Evolutionary conservation across 2,888 invertebrate species (phyloP).

Genomic region (Lochmaea capreae): DNA sequence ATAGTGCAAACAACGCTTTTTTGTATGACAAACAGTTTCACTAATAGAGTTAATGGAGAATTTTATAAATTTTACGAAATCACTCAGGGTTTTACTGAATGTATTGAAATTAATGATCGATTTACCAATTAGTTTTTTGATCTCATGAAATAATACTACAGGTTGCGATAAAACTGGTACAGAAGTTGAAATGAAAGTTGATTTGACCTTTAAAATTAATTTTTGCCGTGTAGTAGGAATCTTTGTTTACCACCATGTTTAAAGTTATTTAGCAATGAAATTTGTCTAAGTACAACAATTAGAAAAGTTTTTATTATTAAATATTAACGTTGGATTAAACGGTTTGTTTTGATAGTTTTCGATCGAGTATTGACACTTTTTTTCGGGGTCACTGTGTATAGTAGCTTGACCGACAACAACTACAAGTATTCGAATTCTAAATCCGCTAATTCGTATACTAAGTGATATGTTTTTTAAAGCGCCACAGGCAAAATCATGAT

Average conservation of each 20-base stretch:
- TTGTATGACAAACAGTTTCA: background rate
- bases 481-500: slow-evolving; percentile 36
- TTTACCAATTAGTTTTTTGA: slow-evolving; percentile 11
- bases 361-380: background rate
- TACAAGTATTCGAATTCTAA: background rate
- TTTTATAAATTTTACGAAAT: slow-evolving; percentile 3
- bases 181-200: slow-evolving; percentile 18
- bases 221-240: background rate
- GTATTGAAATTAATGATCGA: slow-evolving; percentile 18
- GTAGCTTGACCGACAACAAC: slow-evolving; percentile 6
- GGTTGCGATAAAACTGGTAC: slow-evolving; percentile 9
- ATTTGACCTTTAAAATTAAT: slow-evolving; percentile 12
- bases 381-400: slow-evolving; percentile 3
- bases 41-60: background rate
- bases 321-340: too few species aligned
- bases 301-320: too few species aligned
- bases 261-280: background rate
- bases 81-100: background rate
- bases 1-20: slow-evolving; percentile 5
- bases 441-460: slow-evolving; percentile 22
- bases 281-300: background rate
- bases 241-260: background rate
- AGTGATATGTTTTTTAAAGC: slow-evolving; percentile 28
- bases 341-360: too few species aligned
- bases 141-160: slow-evolving; percentile 8